Evolutionary conservation across 2,797 vertebrate species (phyloP), one percentile per base, ranked within the genome.

Genomic region (Notamacropus eugenii): DNA sequence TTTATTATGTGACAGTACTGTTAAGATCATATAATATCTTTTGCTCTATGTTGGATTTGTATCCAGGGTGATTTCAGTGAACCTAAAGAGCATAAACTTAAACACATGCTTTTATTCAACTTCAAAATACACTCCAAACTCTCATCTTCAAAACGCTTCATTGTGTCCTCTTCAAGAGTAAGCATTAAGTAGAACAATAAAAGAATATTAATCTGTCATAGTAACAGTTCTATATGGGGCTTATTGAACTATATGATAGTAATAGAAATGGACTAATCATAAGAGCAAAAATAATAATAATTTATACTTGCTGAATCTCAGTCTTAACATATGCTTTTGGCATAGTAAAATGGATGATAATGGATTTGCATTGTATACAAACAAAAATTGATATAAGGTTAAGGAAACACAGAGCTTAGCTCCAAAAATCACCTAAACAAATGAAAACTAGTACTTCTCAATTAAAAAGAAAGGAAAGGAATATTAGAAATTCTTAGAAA

Each of bases 151-250:
- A 67, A 67, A 67, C 34, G n/a, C 13, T 67, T 67, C 31, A 67
- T 14, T 67, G 31, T n/a, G 62, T n/a, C 34, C 4, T n/a, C 34
- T 67, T 67, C 4, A 67, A 1, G 31, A 5, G 34, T 67, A n/a
- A 62, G 28, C 29, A 59, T 28, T 59, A 59, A 62, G 10, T 67
- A 67, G 62, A 67, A 67, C 14, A 67, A 34, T 67, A 16, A n/a
- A n/a, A 67, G 14, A 34, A 67, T 2, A n/a, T 1, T 1, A 67
- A n/a, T 6, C 16, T 67, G 62, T 67, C 34, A 67, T 3, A n/a
- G 14, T 16, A n/a, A 67, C 14, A 67, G n/a, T n/a, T 19, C 5
- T 19, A n/a, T 19, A 1, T n/a, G 34, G 14, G 0, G 5, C 5
- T 16, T 14, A 19, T n/a, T 67, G 34, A 67, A 34, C 34, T n/a